Percentiles rank a stretch among this genome's conserved stretches.
Evolutionary conservation across 2,797 vertebrate species (phyloP).

Genomic region (Thalassophryne amazonica): DNA sequence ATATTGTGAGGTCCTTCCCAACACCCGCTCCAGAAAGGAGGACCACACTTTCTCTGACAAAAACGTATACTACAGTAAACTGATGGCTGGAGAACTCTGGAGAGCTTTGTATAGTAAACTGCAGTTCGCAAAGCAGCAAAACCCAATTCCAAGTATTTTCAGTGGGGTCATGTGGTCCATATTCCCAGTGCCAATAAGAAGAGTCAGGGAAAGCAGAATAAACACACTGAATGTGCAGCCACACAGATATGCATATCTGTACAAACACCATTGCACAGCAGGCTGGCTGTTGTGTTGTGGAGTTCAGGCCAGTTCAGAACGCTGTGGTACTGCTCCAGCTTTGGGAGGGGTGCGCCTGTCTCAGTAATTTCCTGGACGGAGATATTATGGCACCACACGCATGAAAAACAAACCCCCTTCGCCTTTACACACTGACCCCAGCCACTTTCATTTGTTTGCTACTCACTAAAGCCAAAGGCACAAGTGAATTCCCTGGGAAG

Average conservation of each 20-base stretch:
- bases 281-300: conserved; percentile 30
- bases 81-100: too few species aligned
- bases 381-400: conserved; percentile 69
- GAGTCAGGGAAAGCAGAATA: not conserved
- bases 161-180: conserved; percentile 5
- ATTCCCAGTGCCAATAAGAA: conserved; percentile 13
- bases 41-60: too few species aligned
- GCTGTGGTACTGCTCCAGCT: conserved; percentile 65
- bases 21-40: too few species aligned
- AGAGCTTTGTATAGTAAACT: too few species aligned
- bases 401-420: conserved; percentile 65
- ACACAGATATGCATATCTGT: not conserved
- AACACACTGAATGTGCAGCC: conserved; percentile 1
- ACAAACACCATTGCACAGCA: conserved; percentile 13
- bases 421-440: conserved; percentile 46
- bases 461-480: conserved; percentile 39
- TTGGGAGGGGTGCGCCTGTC: conserved; percentile 68
- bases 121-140: too few species aligned
- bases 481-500: conserved; percentile 52
- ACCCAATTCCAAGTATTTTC: too few species aligned
- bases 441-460: conserved; percentile 46
- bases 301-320: conserved; percentile 64
- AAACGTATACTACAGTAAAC: too few species aligned
- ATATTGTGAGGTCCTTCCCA: too few species aligned
- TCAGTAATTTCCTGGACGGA: conserved; percentile 71